Base-by-base conservation (phyloP, 2,888 invertebrate genomes). In the Eulithis prunata region DNA sequence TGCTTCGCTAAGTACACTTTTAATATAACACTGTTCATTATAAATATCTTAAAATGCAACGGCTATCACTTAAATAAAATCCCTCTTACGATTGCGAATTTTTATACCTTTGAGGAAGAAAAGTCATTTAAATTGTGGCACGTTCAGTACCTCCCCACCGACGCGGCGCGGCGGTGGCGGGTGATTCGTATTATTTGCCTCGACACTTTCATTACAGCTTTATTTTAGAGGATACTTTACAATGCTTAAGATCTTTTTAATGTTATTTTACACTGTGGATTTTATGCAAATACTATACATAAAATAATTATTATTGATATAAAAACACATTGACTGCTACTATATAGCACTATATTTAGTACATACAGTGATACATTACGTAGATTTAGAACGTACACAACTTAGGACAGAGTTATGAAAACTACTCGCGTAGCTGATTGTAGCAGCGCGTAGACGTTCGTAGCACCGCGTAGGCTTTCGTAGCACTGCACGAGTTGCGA, bases 131-230 rank as follows among this genome's bases (percentile, higher is more conserved):
- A 72, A 68, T 71, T 68, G 66, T 59, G 64, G 62, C 60, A 54
- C 61, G 65, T 71, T 69, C 64, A 46, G 54, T n/a, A 58, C 57
- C 62, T 55, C 64, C 68, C 70, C 55, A 58, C 59, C 72, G 41
- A 8, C 41, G 8, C 38, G 38, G 38, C 38, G n/a, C n/a, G n/a
- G n/a, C n/a, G n/a, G n/a, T n/a, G 66, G 65, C 68, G 70, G 75
- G 73, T 76, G 74, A 77, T 79, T 76, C 78, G 71, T 80, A 80
- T 80, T 82, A 81, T 80, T 80, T 75, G 75, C 73, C 68, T 69
- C 77, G 77, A 74, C 75, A 77, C 77, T 80, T 41, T 83, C 80
- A 83, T 80, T 82, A 81, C 73, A 41, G 55, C 57, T 61, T 57
- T 57, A 57, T 62, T 60, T 53, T 69, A 71, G 61, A 57, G 60